Evolutionary conservation across 2,888 invertebrate species (phyloP).

Genomic region (Hylaea fasciaria): DNA sequence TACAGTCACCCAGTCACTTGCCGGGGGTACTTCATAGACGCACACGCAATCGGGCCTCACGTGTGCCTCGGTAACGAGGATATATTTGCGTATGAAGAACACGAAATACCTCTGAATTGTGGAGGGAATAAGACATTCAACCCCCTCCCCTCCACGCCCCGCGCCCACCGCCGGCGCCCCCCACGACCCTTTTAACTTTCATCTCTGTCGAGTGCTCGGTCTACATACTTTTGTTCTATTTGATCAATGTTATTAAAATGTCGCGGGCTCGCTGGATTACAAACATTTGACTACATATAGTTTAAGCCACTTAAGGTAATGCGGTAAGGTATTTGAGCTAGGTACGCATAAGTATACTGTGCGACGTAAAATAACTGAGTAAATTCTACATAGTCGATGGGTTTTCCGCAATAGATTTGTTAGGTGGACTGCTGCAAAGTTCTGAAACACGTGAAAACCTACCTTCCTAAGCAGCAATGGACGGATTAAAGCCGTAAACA

Average conservation of each 20-base stretch:
- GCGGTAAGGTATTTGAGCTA: conserved; percentile 7
- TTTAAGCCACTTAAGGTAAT: conserved; percentile 59
- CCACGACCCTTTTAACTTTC: conserved; percentile 85
- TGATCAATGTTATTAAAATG: conserved; percentile 86
- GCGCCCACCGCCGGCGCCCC: conserved; percentile 50
- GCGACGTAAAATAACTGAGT: conserved; percentile 7
- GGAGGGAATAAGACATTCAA: conserved; percentile 85
- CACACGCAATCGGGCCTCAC: conserved; percentile 82
- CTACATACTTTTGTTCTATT: conserved; percentile 86
- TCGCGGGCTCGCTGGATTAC: conserved; percentile 80
- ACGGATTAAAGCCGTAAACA: conserved; percentile 31
- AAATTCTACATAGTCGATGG: conserved; percentile 6
- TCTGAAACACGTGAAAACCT: conserved; percentile 10
- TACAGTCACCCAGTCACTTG: conserved; percentile 61
- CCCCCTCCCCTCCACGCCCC: conserved; percentile 70
- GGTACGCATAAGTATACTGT: conserved; percentile 8
- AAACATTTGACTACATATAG: conserved; percentile 74
- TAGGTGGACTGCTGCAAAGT: conserved; percentile 1
- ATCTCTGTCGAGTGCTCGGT: conserved; percentile 85
- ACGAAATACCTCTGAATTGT: conserved; percentile 85
- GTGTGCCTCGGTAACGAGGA: conserved; percentile 83
- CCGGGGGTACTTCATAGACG: conserved; percentile 69
- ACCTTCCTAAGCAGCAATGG: conserved; percentile 10
- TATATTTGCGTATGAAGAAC: conserved; percentile 86
- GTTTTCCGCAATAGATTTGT: conserved; percentile 1